Percentiles rank a stretch among this genome's conserved stretches.
Conservation (phyloP, 2,797 vertebrate genomes). For the Taeniopygia guttata region DNA sequence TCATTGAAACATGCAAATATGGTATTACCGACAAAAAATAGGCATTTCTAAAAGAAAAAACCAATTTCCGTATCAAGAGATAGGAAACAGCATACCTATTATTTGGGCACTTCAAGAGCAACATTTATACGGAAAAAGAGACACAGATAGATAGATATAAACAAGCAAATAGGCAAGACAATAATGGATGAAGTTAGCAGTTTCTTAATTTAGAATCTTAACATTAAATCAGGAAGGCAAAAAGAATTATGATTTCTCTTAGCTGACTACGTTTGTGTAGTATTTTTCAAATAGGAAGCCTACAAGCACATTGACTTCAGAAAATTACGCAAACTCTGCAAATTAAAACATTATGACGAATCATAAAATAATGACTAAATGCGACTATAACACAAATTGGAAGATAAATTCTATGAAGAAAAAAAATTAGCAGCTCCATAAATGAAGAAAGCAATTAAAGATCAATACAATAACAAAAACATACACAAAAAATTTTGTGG, state of each 20-base stretch:
- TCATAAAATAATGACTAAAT: background rate
- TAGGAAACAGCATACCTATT: conserved; percentile 58
- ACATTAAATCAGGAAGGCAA: background rate
- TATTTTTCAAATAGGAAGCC: background rate
- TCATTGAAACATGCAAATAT: conserved; percentile 69
- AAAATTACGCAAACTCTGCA: background rate
- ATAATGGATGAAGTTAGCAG: background rate
- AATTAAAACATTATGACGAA: background rate
- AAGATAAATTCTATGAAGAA: background rate
- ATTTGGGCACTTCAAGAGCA: conserved; percentile 49
- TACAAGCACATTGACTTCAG: background rate
- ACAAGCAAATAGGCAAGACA: conserved; percentile 34
- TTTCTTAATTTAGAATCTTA: conserved; percentile 3
- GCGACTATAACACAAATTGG: background rate
- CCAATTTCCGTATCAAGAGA: conserved; percentile 45
- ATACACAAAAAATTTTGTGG: background rate
- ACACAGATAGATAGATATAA: conserved; percentile 30
- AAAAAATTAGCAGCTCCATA: background rate
- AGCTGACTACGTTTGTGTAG: background rate
- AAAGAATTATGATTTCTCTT: background rate
- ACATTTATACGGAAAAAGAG: conserved; percentile 44
- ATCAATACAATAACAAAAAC: background rate
- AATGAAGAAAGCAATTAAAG: background rate
- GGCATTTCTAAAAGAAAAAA: conserved; percentile 1
- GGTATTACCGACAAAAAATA: conserved; percentile 27